These are phyloP conservation scores for Peromyscus polionotus DNA, from an alignment of 2,113 vertebrate genomes.

Conservation along the genomic window DNA sequence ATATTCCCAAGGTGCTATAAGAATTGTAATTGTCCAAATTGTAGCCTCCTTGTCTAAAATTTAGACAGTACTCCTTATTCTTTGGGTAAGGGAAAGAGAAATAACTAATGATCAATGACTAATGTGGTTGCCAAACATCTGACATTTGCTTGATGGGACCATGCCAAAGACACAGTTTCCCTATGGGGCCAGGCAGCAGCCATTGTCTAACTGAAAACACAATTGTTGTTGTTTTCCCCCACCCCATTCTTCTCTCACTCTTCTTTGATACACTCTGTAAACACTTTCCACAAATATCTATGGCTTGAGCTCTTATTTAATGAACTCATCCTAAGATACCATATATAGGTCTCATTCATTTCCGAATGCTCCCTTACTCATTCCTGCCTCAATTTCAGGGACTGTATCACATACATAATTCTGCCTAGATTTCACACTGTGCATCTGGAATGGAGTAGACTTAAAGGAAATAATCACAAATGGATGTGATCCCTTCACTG, in stretches of 20 bases:
- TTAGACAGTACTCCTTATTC: not conserved
- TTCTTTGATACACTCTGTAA: not conserved
- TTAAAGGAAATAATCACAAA: not conserved
- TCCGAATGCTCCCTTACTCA: not conserved
- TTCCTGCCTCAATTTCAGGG: not conserved
- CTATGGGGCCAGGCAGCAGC: not conserved
- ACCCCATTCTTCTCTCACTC: not conserved
- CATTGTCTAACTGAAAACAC: not conserved
- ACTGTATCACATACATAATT: not conserved
- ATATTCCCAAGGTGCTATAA: not conserved
- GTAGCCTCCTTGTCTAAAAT: not conserved
- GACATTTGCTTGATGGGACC: not conserved
- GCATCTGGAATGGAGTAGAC: not conserved
- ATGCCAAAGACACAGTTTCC: not conserved
- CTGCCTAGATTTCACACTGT: not conserved
- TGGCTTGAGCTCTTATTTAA: not conserved
- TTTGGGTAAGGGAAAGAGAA: not conserved
- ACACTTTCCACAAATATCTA: not conserved
- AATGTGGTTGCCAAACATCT: not conserved
- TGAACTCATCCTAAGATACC: not conserved
- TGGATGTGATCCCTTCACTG: not conserved
- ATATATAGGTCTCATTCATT: not conserved
- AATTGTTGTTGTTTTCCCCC: not conserved
- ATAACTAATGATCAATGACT: not conserved
- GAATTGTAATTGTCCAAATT: not conserved